Base-by-base conservation (phyloP, 2,888 invertebrate species). In the Pachliopta kotzebuea region DNA sequence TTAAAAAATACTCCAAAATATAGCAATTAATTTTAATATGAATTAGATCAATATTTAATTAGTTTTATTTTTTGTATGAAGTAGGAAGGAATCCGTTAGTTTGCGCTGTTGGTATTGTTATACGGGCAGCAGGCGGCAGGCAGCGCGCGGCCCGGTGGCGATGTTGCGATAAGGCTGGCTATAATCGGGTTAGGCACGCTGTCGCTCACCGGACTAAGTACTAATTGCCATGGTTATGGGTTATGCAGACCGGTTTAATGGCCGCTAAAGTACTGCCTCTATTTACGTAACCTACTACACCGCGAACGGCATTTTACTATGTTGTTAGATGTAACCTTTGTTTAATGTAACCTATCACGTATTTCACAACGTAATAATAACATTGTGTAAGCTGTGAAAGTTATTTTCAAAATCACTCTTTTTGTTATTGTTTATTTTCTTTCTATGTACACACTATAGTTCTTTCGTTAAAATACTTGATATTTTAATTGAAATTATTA, bases 151-250 rank as follows among this genome's bases (percentile, higher is more conserved):
- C 50, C 68, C 68, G 74, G 71, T 73, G 73, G 79, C 74, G 81
- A 82, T 87, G 77, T 83, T 74, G 78, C 79, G 86, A 86, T 86
- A 86, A 82, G 81, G 79, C 82, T 77, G 77, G 77, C 76, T 78
- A 80, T 88, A 88, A 90, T 87, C 86, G 81, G 80, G 82, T 90
- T 86, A 85, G 83, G 80, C 80, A 84, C 85, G 86, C 85, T 85
- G 86, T 89, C 87, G 84, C 83, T 90, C 86, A 88, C 79, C 70
- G 77, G 79, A 77, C 83, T 83, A 83, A 83, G 83, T 83, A 82
- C 86, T 88, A 88, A 90, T 89, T 88, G 86, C 84, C 77, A 78
- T 77, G 81, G 80, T 77, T 83, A 80, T 85, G 79, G 84, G 83
- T 83, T 83, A 82, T 77, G 80, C 79, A 76, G 76, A 78, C 81